Evolutionary conservation across 1,140 invertebrate genomes (phyloP).

Genomic region (Atopsyche davidsoni): DNA sequence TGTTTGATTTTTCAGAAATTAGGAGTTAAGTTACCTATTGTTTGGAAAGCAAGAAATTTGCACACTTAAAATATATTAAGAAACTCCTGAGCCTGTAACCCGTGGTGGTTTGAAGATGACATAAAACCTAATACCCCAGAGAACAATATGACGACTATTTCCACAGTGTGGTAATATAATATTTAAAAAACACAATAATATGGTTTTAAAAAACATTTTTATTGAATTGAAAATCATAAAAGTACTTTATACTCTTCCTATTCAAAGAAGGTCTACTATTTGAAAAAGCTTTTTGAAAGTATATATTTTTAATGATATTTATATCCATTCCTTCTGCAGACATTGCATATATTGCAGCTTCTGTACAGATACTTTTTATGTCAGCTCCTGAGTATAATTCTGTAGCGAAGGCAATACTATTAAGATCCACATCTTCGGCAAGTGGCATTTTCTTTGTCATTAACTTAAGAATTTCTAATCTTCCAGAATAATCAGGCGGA

Average conservation of each 20-base stretch:
- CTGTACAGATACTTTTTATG: conserved; percentile 62
- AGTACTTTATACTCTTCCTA: conserved; percentile 15
- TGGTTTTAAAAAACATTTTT: conserved; percentile 8
- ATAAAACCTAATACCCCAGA: too few relatives aligned
- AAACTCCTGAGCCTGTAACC: too few relatives aligned
- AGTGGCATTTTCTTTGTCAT: conserved; percentile 57
- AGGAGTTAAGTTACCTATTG: too few relatives aligned
- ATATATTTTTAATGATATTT: conserved; percentile 38
- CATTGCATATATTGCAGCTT: conserved; percentile 63
- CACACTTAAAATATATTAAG: too few relatives aligned
- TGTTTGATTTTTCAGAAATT: too few relatives aligned
- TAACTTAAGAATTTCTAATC: conserved; percentile 57
- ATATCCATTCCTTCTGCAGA: conserved; percentile 50
- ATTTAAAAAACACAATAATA: too few relatives aligned
- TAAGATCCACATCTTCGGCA: conserved; percentile 52
- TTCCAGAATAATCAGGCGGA: conserved; percentile 57
- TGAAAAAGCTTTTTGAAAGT: conserved; percentile 52
- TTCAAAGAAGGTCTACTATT: conserved; percentile 47
- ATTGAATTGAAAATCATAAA: conserved; percentile 18
- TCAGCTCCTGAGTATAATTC: conserved; percentile 74
- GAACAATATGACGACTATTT: too few relatives aligned
- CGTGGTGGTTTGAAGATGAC: too few relatives aligned
- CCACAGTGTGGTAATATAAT: too few relatives aligned
- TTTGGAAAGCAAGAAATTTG: too few relatives aligned
- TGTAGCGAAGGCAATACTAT: conserved; percentile 54